Evolutionary conservation across 2,113 vertebrate genomes (phyloP).

Genomic region (Rallus limicola): DNA sequence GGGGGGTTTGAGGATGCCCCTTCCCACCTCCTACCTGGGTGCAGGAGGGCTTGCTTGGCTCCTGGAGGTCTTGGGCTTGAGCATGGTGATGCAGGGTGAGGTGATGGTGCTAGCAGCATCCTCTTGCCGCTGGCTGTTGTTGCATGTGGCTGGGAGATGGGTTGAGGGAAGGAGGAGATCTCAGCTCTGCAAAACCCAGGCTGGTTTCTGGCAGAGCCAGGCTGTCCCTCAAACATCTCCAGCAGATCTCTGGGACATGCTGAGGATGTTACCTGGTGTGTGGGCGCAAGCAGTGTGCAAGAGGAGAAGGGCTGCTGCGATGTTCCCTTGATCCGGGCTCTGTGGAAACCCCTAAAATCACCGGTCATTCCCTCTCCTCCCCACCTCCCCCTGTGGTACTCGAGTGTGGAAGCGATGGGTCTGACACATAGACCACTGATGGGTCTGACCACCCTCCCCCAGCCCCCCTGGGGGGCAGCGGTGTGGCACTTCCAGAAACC

Average conservation of each 20-base stretch:
- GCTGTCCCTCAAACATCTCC: not conserved
- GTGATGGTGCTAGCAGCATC: too few relatives aligned
- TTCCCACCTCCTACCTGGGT: not conserved
- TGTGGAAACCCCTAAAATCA: not conserved
- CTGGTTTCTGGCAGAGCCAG: not conserved
- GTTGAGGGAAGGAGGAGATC: not conserved
- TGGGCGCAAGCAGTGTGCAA: rapidly evolving
- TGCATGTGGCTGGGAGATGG: rapidly evolving
- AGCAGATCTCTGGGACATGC: not conserved
- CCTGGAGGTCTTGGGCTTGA: not conserved
- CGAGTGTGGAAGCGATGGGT: rapidly evolving
- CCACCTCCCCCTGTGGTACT: rapidly evolving
- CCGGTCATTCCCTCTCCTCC: not conserved
- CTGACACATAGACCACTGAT: rapidly evolving
- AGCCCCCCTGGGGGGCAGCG: not conserved
- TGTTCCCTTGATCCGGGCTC: not conserved
- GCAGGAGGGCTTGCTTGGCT: not conserved
- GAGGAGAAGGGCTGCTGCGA: not conserved
- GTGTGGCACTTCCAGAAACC: not conserved
- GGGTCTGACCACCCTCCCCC: too few relatives aligned
- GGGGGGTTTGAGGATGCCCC: not conserved
- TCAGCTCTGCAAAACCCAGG: not conserved
- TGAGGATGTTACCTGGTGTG: not conserved
- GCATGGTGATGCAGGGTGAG: rapidly evolving
- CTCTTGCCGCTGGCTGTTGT: not conserved